A percentile compares a stretch with the other conserved stretches of the same genome.
phyloP scores from a whole-genome alignment of 1,140 invertebrate species.

The Pseudomyrmex dendroicus region DNA sequence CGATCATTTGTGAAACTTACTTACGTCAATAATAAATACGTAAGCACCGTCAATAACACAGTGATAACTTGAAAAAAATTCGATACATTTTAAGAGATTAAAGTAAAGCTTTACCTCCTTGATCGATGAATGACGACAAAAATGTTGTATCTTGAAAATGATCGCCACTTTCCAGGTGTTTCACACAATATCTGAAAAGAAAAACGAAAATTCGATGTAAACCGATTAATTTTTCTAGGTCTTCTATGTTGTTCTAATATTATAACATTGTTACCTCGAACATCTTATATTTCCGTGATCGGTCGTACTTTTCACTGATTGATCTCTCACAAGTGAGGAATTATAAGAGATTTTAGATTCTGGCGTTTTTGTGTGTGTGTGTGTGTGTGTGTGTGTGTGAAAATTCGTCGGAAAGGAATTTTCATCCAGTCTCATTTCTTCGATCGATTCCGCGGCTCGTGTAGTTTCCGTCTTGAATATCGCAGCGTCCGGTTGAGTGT shows the following conservation, averaged over 20 bases:
- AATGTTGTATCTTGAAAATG: constrained; percentile 49
- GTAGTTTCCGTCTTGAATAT: not conserved
- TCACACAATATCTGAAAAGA: constrained; percentile 58
- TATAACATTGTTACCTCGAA: constrained; percentile 31
- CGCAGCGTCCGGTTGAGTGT: not conserved
- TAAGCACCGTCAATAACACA: constrained; percentile 5
- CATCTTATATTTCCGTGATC: not conserved
- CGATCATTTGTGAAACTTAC: not conserved
- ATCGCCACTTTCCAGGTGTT: not conserved
- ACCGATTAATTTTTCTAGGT: not conserved
- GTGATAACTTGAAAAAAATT: constrained; percentile 14
- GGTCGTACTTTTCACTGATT: not conserved
- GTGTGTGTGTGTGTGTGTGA: too few species aligned
- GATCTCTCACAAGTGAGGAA: not conserved
- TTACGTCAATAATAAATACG: constrained; percentile 8
- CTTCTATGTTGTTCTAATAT: not conserved
- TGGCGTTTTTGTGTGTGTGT: too few species aligned
- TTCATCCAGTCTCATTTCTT: not conserved
- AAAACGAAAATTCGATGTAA: too few species aligned
- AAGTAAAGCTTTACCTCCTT: constrained; percentile 20
- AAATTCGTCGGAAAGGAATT: not conserved
- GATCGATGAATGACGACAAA: constrained; percentile 27
- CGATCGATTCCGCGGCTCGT: not conserved
- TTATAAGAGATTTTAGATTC: not conserved
- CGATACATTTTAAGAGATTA: not conserved